phyloP scores from a whole-genome alignment of 1,140 invertebrate species.

The Probaryconus sp. region DNA sequence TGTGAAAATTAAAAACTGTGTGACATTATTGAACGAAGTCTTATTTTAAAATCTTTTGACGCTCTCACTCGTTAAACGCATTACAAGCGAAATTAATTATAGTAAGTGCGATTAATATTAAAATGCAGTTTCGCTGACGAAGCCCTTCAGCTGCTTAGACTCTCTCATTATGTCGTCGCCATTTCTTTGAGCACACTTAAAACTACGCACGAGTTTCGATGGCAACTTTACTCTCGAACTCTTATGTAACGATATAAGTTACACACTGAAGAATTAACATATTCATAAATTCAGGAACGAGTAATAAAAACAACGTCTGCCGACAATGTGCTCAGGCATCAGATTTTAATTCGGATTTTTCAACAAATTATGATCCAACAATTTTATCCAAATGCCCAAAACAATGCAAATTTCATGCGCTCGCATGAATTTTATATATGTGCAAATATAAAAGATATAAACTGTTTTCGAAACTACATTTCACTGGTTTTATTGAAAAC shows the following conservation, averaged over 20 bases:
- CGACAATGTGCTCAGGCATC: conserved; percentile 5
- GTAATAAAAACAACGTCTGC: conserved; percentile 33
- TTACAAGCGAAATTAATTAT: conserved; percentile 44
- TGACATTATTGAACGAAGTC: conserved; percentile 29
- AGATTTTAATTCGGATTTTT: conserved; percentile 18
- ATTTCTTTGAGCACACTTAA: conserved; percentile 51
- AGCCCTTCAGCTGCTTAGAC: conserved; percentile 44
- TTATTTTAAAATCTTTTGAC: conserved; percentile 9
- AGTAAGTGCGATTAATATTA: conserved; percentile 58
- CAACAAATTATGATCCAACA: too few species aligned
- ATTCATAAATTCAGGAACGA: conserved; percentile 39
- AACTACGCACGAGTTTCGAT: conserved; percentile 57
- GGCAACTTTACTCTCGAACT: conserved; percentile 54
- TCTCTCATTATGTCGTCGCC: conserved; percentile 42
- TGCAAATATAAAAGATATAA: too few species aligned
- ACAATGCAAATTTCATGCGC: too few species aligned
- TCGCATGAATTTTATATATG: too few species aligned
- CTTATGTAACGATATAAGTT: conserved; percentile 30
- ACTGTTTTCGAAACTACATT: too few species aligned
- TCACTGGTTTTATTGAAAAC: too few species aligned
- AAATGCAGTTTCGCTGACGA: conserved; percentile 53
- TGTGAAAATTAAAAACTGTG: too few species aligned
- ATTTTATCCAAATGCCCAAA: too few species aligned
- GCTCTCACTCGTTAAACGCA: conserved; percentile 44
- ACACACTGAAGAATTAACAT: conserved; percentile 38